These are phyloP conservation scores for Motacilla alba DNA, from an alignment of 2,113 vertebrate genomes.

Conservation along the genomic window DNA sequence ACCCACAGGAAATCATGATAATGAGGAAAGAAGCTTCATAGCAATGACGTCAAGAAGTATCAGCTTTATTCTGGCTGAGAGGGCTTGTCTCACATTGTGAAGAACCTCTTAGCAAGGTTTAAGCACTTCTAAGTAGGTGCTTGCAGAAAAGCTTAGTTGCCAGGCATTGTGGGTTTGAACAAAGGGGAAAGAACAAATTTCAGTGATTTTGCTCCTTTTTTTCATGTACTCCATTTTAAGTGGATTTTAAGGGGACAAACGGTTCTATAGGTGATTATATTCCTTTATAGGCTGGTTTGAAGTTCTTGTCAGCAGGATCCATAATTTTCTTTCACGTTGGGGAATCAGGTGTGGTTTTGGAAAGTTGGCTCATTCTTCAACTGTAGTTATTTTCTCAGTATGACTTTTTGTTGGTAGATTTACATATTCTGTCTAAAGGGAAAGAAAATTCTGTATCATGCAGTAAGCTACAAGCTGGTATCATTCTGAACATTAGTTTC, in stretches of 20 bases:
- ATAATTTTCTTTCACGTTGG: neutral
- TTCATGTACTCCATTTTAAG: neutral
- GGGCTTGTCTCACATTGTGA: fast-evolving
- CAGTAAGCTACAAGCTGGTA: neutral
- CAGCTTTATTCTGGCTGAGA: neutral
- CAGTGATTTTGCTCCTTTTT: fast-evolving
- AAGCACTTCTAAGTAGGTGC: neutral
- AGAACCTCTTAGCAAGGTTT: neutral
- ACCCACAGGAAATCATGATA: fast-evolving
- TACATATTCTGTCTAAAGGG: neutral
- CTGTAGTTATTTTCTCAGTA: neutral
- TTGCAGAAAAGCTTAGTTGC: neutral
- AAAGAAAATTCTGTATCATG: neutral
- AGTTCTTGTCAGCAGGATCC: neutral
- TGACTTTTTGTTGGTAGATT: neutral
- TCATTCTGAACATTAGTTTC: neutral
- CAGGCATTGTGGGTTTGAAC: neutral
- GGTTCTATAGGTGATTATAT: neutral
- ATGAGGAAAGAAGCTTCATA: neutral
- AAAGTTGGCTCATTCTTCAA: neutral
- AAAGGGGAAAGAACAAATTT: neutral
- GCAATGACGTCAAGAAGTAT: neutral
- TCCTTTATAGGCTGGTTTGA: neutral
- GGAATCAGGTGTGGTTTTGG: neutral
- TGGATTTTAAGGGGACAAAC: neutral